Base-by-base conservation (phyloP, 2,888 invertebrate genomes). In the Stenodera caucasica region DNA sequence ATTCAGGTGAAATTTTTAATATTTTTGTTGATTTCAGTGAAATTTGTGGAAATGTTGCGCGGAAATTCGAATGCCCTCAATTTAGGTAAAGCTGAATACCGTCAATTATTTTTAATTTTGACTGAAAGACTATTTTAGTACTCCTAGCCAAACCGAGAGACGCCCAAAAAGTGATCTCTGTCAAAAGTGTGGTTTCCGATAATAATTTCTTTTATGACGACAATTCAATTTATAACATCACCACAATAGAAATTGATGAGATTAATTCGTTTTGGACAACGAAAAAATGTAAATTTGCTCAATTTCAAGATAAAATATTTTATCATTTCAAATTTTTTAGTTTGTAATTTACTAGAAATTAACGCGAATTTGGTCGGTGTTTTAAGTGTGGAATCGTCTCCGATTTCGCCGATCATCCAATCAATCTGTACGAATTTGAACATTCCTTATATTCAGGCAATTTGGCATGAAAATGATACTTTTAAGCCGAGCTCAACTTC, bases 361-460 rank as follows among this genome's bases (percentile, higher is more conserved):
- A 40, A 2, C 15, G 26, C 9, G 40, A 37, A 45, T 45, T 18
- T 93, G 1, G 88, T 89, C 4, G 94, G 89, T 40, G 84, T 96
- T 33, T 89, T 96, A 72, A 95, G 95, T 0, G 94, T 95, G 0
- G 85, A 86, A 63, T 84, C 86, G 51, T 84, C 83, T 67, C 79
- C 82, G 45, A 83, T 88, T 0, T 82, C 90, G 2, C 84, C 86
- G 35, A 90, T 92, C 73, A 88, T 93, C 9, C 89, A 92, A 75
- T 91, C 92, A 40, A 87, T 94, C 66, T 90, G 92, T 68, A 90
- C 92, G 75, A 86, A 87, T 55, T 84, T 92, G 69, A 92, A 94
- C 80, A 85, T 96, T 61, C 96, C 96, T 0, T 91, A 94, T 73
- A 83, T 96, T 56, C 86, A 92, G 72, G 87, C 87, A 0, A 86